Conservation (phyloP, 2,113 vertebrate genomes). For the Otus sunia region DNA sequence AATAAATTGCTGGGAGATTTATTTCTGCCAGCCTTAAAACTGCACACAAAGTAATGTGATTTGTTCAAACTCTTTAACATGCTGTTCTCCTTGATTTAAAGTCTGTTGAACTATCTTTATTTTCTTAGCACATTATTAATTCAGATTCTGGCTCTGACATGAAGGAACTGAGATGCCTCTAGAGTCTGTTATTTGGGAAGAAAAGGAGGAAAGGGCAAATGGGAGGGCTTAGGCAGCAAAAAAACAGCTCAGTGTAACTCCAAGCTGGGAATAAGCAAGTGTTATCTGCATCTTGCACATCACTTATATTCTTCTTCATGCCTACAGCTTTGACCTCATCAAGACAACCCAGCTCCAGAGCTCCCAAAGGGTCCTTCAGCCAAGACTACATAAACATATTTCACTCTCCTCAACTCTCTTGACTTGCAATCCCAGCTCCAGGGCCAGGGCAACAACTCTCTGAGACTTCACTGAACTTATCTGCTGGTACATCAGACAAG, state of each 20-base stretch:
- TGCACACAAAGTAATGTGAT: constrained; percentile 1
- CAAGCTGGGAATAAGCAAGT: not conserved
- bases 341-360: not conserved
- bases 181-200: not conserved
- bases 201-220: not conserved
- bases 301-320: not conserved
- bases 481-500: rapidly evolving
- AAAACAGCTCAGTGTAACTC: not conserved
- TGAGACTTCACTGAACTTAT: not conserved
- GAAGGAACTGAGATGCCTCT: not conserved
- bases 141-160: constrained; percentile 6
- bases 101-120: constrained; percentile 34
- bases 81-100: constrained; percentile 46
- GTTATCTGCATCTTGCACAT: not conserved
- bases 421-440: not conserved
- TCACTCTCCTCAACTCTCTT: not conserved
- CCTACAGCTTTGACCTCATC: not conserved
- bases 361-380: not conserved
- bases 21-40: constrained; percentile 4
- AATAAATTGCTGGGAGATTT: constrained; percentile 20
- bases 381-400: rapidly evolving
- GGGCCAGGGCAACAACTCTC: not conserved
- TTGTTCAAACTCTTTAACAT: constrained; percentile 32
- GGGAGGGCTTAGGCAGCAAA: not conserved
- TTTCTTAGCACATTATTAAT: constrained; percentile 50